These are phyloP conservation scores for Urocitellus parryii DNA, from an alignment of 2,113 vertebrate genomes.

Conservation along the genomic window DNA sequence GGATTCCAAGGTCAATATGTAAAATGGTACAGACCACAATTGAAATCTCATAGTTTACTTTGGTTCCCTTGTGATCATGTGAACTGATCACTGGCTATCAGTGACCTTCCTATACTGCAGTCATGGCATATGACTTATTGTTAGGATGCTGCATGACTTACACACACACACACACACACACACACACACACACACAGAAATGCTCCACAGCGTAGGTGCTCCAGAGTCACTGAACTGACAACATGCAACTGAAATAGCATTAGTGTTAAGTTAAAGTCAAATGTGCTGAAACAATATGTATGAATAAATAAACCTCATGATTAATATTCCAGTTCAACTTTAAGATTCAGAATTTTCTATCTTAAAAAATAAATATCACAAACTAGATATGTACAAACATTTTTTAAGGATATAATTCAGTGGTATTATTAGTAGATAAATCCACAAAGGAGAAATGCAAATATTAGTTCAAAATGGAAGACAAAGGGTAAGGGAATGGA, in stretches of 20 bases:
- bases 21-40: background rate
- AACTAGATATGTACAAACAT: background rate
- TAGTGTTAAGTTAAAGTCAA: constrained; percentile 59
- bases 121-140: background rate
- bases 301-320: constrained; percentile 68
- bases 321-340: constrained; percentile 52
- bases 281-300: constrained; percentile 60
- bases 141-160: background rate
- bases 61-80: background rate
- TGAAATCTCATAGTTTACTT: background rate
- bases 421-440: background rate
- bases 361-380: constrained; percentile 65
- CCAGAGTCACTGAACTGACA: background rate
- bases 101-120: background rate
- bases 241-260: background rate
- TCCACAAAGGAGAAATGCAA: constrained; percentile 66
- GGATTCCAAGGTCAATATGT: background rate
- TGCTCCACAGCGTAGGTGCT: background rate
- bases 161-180: background rate
- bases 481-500: constrained; percentile 51
- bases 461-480: constrained; percentile 55
- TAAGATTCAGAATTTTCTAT: constrained; percentile 75
- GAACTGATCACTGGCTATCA: background rate
- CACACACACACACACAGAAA: no score
- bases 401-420: no score